A percentile compares a stretch with the other conserved stretches of the same genome.
phyloP scores from a whole-genome alignment of 2,797 vertebrate genomes.

The Denticeps clupeoides region DNA sequence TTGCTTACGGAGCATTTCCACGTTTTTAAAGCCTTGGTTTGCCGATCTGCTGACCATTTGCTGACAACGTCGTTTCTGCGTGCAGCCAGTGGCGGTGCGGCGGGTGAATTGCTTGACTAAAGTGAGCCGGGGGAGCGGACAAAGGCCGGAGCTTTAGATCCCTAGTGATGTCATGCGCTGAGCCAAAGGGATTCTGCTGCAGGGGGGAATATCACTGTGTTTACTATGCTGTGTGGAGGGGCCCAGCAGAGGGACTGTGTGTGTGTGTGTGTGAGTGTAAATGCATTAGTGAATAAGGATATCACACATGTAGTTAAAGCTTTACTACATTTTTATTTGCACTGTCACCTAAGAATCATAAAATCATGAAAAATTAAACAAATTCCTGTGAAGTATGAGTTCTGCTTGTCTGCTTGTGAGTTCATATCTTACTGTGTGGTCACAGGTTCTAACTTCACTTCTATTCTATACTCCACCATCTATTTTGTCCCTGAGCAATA shows the following conservation, averaged over 20 bases:
- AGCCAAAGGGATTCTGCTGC: slow-evolving; percentile 43
- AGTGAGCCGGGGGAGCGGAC: slow-evolving; percentile 45
- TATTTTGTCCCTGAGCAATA: no score
- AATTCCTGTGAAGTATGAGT: no score
- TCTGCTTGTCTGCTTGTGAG: not conserved
- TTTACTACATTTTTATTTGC: no score
- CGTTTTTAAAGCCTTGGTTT: slow-evolving; percentile 53
- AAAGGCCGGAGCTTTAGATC: slow-evolving; percentile 55
- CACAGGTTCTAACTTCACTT: not conserved
- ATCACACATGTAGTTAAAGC: not conserved
- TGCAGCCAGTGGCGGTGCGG: slow-evolving; percentile 44
- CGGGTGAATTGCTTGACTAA: slow-evolving; percentile 47
- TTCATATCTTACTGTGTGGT: no score
- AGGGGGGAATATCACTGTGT: slow-evolving; percentile 41
- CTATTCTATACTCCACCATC: no score
- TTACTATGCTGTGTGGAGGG: slow-evolving; percentile 28
- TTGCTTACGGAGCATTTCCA: slow-evolving; percentile 58
- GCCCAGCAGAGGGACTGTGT: not conserved
- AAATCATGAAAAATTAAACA: no score
- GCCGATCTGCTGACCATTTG: slow-evolving; percentile 78
- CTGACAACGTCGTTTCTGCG: slow-evolving; percentile 66
- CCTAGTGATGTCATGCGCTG: slow-evolving; percentile 47
- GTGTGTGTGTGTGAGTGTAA: not conserved
- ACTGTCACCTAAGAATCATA: no score
- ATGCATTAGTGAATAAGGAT: slow-evolving; percentile 5